Percentiles rank a stretch among this genome's conserved stretches.
phyloP scores from a whole-genome alignment of 2,113 vertebrate genomes.

The Choloepus hoffmanni region DNA sequence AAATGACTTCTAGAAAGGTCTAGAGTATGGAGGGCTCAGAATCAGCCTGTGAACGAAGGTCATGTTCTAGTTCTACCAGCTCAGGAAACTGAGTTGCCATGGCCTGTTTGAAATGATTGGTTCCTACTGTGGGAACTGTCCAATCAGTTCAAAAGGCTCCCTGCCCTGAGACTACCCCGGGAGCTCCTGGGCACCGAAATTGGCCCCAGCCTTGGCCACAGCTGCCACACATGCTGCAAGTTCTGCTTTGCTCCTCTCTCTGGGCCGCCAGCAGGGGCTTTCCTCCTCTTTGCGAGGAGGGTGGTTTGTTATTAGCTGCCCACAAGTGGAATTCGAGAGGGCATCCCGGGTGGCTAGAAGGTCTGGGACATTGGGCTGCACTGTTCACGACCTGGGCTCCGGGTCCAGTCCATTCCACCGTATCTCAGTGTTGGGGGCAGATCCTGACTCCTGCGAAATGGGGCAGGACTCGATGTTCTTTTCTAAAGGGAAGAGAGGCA shows the following conservation, averaged over 20 bases:
- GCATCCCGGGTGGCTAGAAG: background rate
- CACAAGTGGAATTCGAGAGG: rapidly evolving
- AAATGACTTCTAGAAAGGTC: background rate
- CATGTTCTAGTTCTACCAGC: background rate
- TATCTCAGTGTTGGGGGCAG: background rate
- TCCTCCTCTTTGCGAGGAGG: background rate
- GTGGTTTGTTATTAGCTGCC: background rate
- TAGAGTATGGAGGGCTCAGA: background rate
- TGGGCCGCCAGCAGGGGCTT: no score
- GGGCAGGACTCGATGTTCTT: background rate
- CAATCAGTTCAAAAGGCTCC: no score
- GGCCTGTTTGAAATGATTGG: background rate
- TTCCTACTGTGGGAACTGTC: rapidly evolving
- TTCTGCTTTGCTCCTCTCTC: background rate
- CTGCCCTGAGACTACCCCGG: no score
- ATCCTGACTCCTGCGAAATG: background rate
- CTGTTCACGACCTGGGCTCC: background rate
- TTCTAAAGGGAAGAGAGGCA: no score
- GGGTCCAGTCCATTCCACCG: background rate
- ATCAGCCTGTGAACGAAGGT: background rate
- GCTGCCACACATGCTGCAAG: no score
- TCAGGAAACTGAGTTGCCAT: background rate
- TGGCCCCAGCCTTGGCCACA: background rate
- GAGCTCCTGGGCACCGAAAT: background rate
- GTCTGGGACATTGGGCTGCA: background rate